Base-by-base conservation (phyloP, 2,888 invertebrate species). In the Sarcophaga rosellei region DNA sequence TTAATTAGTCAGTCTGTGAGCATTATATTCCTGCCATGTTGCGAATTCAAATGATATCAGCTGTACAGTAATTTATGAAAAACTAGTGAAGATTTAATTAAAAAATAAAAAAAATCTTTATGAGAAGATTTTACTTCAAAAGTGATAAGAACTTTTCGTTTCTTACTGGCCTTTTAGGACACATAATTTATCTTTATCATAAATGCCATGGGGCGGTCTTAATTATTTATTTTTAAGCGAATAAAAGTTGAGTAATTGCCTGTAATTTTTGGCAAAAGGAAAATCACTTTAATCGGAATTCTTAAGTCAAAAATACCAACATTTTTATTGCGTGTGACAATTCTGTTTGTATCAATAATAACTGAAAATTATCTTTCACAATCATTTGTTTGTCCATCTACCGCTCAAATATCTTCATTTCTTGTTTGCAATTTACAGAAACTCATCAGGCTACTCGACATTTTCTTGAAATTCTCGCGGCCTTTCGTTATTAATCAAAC, bases 341-440 rank as follows among this genome's bases (percentile, higher is more conserved):
- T 35, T 35, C 35, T 2, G 10, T 35, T 35, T 8, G 35, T 10
- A 35, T 35, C 35, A 35, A 35, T 35, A 35, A 35, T 35, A 35
- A 35, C 8, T 35, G 35, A 35, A 35, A 1, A 35, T 35, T 35
- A 35, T 10, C 35, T 10, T 4, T 35, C 1, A 10, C 12, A 15
- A 15, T 53, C 53, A 53, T 53, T 53, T 17, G 53, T 53, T 53
- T 53, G 53, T 53, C 35, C 17, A 17, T 17, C 53, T 53, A 53
- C 53, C 17, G 17, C 17, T 75, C 2, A 35, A 53, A 65, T 15
- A 21, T 23, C 47, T 23, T 47, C 21, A 23, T 4, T 20, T 53
- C 12, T 53, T 75, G 53, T 53, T 65, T 75, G 53, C 12, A 20
- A 65, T 65, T 75, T 65, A 47, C 53, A n/a, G 21, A 74, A 74